These are phyloP conservation scores for Conistra vaccinii DNA, from an alignment of 2,888 invertebrate species.

Conservation along the genomic window DNA sequence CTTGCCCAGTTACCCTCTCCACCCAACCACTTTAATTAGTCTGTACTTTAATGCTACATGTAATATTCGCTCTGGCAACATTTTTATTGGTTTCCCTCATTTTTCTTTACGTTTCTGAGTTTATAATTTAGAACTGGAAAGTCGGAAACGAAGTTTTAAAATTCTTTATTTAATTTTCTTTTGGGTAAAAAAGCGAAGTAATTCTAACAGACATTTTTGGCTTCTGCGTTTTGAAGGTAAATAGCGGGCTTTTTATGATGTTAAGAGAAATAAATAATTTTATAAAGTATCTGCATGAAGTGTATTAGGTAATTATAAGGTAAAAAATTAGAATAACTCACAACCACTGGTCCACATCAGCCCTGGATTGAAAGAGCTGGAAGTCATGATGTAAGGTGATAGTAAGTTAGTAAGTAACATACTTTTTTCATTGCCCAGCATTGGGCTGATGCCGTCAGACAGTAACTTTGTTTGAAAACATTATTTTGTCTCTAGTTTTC, in stretches of 20 bases:
- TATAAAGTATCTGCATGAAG: not conserved
- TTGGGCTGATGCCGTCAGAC: not conserved
- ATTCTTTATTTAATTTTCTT: constrained; percentile 44
- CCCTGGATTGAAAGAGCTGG: not conserved
- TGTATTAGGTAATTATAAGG: not conserved
- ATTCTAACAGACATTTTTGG: constrained; percentile 24
- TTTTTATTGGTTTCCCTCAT: constrained; percentile 53
- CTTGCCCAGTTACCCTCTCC: constrained; percentile 24
- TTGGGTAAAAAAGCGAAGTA: constrained; percentile 32
- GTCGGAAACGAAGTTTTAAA: constrained; percentile 32
- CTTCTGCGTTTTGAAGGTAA: constrained; percentile 19
- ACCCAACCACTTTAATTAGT: constrained; percentile 62
- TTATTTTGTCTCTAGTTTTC: not conserved
- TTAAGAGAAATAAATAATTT: not conserved
- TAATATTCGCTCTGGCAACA: constrained; percentile 49
- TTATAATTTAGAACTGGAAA: constrained; percentile 46
- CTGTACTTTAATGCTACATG: constrained; percentile 57
- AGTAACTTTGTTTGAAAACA: not conserved
- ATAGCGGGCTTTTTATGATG: not conserved
- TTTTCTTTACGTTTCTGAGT: constrained; percentile 38
- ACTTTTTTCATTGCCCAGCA: not conserved
- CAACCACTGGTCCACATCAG: not conserved
- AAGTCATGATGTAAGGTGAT: not conserved
- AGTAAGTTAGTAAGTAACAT: no score
- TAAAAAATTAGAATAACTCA: not conserved